Conservation (phyloP, 2,888 invertebrate species). For the Sarcophaga variegata region DNA sequence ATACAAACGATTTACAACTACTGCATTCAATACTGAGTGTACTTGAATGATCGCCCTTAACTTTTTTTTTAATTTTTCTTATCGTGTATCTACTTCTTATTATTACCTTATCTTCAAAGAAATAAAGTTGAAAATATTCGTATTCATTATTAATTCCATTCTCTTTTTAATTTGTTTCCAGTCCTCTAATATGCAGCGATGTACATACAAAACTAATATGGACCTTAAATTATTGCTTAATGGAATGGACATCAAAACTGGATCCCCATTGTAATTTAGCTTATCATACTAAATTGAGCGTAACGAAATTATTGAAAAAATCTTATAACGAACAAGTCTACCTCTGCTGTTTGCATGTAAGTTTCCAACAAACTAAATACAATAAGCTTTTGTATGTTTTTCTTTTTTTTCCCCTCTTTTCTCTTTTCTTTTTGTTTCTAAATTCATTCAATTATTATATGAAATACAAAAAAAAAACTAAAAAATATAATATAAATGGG, state of each 20-base stretch:
- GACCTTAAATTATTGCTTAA: slow-evolving; percentile 88
- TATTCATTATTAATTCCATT: slow-evolving; percentile 7
- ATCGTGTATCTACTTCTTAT: too few species aligned
- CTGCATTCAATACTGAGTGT: too few species aligned
- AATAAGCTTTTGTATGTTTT: slow-evolving; percentile 36
- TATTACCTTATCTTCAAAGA: too few species aligned
- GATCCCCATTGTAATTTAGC: slow-evolving; percentile 84
- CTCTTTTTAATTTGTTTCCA: slow-evolving; percentile 65
- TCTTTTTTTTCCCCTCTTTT: not conserved
- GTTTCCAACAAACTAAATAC: slow-evolving; percentile 67
- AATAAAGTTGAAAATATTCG: not conserved
- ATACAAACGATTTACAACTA: too few species aligned
- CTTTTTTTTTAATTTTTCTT: too few species aligned
- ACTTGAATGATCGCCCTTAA: too few species aligned
- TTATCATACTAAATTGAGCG: slow-evolving; percentile 84
- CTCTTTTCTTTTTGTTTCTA: not conserved
- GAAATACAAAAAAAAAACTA: not conserved
- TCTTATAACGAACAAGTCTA: slow-evolving; percentile 81
- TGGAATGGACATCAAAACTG: slow-evolving; percentile 87
- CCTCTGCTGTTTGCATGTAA: slow-evolving; percentile 83
- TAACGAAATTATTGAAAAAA: slow-evolving; percentile 82
- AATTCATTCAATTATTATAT: slow-evolving; percentile 52
- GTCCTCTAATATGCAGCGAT: slow-evolving; percentile 82
- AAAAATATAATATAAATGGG: not conserved
- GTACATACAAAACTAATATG: slow-evolving; percentile 88